These are phyloP conservation scores for Hypothenemus hampei DNA, from an alignment of 1,140 invertebrate genomes.

Conservation along the genomic window DNA sequence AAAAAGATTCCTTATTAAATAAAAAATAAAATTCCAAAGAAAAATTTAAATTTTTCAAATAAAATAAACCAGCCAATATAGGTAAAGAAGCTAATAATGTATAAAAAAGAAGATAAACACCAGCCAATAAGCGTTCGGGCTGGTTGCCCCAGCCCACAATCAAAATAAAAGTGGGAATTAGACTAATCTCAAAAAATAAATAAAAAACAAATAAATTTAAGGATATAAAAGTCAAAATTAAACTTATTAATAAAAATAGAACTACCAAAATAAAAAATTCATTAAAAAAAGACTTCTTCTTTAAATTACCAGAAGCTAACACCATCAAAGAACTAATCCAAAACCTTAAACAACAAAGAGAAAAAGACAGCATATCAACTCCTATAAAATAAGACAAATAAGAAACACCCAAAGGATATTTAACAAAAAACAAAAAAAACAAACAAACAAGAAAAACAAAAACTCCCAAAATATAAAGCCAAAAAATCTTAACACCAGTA, in stretches of 20 bases:
- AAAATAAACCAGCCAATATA: constrained; percentile 54
- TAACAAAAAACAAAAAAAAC: too few relatives aligned
- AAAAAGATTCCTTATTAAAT: constrained; percentile 46
- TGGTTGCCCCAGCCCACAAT: constrained; percentile 61
- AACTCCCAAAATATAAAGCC: constrained; percentile 41
- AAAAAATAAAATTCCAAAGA: constrained; percentile 48
- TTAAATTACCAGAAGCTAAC: constrained; percentile 48
- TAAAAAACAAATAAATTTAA: constrained; percentile 60
- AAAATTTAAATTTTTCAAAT: constrained; percentile 39
- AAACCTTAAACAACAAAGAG: constrained; percentile 50
- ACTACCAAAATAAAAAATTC: constrained; percentile 51
- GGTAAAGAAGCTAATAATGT: constrained; percentile 57
- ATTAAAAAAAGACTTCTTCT: constrained; percentile 46
- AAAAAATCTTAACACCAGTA: constrained; percentile 47
- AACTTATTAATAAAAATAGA: constrained; percentile 52
- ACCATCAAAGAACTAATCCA: constrained; percentile 53
- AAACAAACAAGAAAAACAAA: constrained; percentile 34
- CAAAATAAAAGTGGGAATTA: constrained; percentile 59
- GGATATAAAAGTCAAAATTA: constrained; percentile 52
- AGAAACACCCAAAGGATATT: too few relatives aligned
- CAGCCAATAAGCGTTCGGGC: constrained; percentile 55
- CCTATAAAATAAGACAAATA: constrained; percentile 45
- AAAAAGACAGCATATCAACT: constrained; percentile 50
- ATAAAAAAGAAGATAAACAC: constrained; percentile 60
- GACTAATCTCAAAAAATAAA: constrained; percentile 60